Percentiles rank a stretch among this genome's conserved stretches.
Evolutionary conservation across 2,797 vertebrate genomes (phyloP).

Genomic region (Nyctibius grandis): DNA sequence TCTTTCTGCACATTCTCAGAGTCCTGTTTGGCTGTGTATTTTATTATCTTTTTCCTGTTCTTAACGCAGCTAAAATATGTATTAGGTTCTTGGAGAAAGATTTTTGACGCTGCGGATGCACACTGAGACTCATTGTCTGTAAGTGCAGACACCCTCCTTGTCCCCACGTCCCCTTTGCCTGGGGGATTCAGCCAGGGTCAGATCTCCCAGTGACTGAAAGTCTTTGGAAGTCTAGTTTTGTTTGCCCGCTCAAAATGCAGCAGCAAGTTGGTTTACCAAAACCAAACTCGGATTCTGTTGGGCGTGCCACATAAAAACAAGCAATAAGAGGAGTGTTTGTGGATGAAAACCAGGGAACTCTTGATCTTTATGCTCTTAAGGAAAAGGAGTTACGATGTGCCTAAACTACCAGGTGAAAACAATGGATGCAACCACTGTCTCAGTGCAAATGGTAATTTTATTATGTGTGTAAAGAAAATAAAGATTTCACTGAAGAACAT

Average conservation of each 20-base stretch:
- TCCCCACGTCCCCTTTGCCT: rapidly evolving
- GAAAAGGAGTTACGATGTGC: neutral
- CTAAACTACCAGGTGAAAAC: neutral
- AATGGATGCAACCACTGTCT: neutral
- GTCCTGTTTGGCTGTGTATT: neutral
- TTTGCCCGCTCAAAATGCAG: neutral
- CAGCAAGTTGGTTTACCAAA: neutral
- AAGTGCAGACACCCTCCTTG: rapidly evolving
- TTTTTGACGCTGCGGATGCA: rapidly evolving
- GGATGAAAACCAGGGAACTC: neutral
- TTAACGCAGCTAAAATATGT: rapidly evolving
- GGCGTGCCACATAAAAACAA: neutral
- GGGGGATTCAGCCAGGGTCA: neutral
- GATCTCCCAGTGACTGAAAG: rapidly evolving
- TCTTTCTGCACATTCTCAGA: neutral
- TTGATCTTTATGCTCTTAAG: neutral
- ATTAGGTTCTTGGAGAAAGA: neutral
- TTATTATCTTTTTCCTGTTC: neutral
- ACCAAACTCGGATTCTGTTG: too few species aligned
- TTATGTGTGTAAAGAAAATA: neutral
- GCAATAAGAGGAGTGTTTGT: neutral
- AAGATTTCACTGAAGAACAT: neutral
- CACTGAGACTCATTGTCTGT: rapidly evolving
- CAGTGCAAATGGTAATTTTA: neutral
- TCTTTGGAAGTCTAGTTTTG: neutral